Evolutionary conservation across 2,888 invertebrate species (phyloP).

Genomic region (Myathropa florea): DNA sequence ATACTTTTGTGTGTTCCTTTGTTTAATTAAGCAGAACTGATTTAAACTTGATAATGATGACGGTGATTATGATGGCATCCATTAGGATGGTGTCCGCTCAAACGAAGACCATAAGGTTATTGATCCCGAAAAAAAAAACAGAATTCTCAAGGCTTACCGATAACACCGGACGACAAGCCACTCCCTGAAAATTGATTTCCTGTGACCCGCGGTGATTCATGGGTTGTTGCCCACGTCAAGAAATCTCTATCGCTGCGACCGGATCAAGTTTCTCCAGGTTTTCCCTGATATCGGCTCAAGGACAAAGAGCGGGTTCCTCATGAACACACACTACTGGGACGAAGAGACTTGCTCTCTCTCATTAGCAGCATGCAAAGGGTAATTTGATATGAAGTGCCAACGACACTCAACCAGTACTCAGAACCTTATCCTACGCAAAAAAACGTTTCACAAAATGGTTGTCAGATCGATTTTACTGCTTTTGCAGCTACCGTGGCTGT

Average conservation of each 20-base stretch:
- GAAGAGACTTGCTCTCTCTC: conserved; percentile 18
- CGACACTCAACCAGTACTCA: conserved; percentile 24
- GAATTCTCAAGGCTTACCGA: conserved; percentile 7
- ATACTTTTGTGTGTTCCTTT: conserved; percentile 64
- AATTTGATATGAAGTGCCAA: conserved; percentile 46
- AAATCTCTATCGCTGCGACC: background rate
- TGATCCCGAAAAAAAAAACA: conserved; percentile 39
- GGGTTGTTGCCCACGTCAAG: conserved; percentile 4
- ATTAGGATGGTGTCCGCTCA: conserved; percentile 34
- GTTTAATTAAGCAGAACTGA: conserved; percentile 68
- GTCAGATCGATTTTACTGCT: conserved; percentile 61
- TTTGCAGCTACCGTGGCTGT: background rate
- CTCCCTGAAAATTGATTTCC: conserved; percentile 65
- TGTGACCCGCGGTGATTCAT: conserved; percentile 25
- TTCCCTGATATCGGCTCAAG: background rate
- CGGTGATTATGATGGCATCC: conserved; percentile 23
- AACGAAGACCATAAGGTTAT: conserved; percentile 55
- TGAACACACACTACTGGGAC: background rate
- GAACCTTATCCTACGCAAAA: conserved; percentile 21
- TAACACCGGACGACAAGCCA: conserved; percentile 27
- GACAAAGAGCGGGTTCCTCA: conserved; percentile 30
- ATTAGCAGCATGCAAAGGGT: conserved; percentile 6
- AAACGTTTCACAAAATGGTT: conserved; percentile 57
- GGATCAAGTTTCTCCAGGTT: conserved; percentile 48
- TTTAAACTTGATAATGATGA: conserved; percentile 53